Evolutionary conservation across 2,797 vertebrate species (phyloP).

Genomic region (Gymnothorax reevesii): DNA sequence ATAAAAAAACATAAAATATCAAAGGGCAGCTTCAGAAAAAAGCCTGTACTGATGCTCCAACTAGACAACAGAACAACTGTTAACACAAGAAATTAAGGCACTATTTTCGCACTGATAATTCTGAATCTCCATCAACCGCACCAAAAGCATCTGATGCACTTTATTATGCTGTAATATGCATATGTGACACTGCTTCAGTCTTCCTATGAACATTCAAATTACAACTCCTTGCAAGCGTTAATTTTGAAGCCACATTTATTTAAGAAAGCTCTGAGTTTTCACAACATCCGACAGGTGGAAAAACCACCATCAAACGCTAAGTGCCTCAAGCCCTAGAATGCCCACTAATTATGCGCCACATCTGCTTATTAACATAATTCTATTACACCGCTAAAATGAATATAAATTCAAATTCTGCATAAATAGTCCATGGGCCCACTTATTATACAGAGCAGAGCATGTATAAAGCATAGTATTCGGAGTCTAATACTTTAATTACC

Average conservation of each 20-base stretch:
- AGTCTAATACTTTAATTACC: background rate
- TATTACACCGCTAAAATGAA: background rate
- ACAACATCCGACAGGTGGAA: background rate
- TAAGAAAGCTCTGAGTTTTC: background rate
- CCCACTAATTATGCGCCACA: background rate
- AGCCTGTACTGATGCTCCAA: background rate
- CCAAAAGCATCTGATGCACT: background rate
- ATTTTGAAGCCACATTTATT: background rate
- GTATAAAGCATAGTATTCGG: background rate
- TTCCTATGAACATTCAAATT: background rate
- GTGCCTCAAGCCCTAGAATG: background rate
- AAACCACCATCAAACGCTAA: background rate
- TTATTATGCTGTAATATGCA: background rate
- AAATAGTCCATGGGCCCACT: background rate
- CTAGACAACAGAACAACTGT: background rate
- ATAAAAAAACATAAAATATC: background rate
- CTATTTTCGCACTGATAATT: background rate
- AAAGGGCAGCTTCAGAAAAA: background rate
- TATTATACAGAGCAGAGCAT: background rate
- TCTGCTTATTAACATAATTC: background rate
- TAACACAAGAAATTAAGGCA: background rate
- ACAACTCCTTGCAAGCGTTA: background rate
- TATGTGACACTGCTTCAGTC: background rate
- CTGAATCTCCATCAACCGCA: background rate
- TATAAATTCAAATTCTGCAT: conserved; percentile 17